Conservation (phyloP, 2,888 invertebrate genomes). For the Uropetala carovei region DNA sequence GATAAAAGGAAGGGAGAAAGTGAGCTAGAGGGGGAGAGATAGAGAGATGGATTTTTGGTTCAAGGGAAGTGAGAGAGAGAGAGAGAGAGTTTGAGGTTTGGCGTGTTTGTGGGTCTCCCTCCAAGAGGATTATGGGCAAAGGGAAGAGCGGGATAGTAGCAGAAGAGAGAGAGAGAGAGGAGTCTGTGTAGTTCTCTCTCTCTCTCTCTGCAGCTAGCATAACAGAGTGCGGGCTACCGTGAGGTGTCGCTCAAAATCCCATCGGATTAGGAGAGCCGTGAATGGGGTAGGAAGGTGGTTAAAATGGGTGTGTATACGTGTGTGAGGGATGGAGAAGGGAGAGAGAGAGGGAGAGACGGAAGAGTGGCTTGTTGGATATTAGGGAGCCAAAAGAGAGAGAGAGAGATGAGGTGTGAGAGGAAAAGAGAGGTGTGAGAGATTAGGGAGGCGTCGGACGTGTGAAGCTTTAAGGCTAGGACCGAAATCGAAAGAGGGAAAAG, state of each 20-base stretch:
- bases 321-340: background rate
- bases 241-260: slow-evolving; percentile 63
- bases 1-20: background rate
- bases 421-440: slow-evolving; percentile 14
- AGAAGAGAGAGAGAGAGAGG: background rate
- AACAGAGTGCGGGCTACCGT: slow-evolving; percentile 58
- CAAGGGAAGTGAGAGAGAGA: too few species aligned
- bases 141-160: slow-evolving; percentile 29
- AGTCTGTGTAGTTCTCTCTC: background rate
- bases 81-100: slow-evolving; percentile 10
- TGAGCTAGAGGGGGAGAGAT: background rate
- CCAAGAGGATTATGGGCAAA: slow-evolving; percentile 53
- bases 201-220: slow-evolving; percentile 33
- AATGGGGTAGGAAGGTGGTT: background rate
- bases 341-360: background rate
- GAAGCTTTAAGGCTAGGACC: background rate
- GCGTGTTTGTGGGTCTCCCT: slow-evolving; percentile 37
- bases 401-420: background rate
- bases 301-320: background rate
- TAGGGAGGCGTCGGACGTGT: background rate
- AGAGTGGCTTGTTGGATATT: background rate
- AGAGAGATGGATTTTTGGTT: background rate
- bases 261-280: slow-evolving; percentile 54
- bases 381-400: background rate
- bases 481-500: background rate